Base-by-base conservation (phyloP, 2,888 invertebrate species). In the Resseliella maxima region DNA sequence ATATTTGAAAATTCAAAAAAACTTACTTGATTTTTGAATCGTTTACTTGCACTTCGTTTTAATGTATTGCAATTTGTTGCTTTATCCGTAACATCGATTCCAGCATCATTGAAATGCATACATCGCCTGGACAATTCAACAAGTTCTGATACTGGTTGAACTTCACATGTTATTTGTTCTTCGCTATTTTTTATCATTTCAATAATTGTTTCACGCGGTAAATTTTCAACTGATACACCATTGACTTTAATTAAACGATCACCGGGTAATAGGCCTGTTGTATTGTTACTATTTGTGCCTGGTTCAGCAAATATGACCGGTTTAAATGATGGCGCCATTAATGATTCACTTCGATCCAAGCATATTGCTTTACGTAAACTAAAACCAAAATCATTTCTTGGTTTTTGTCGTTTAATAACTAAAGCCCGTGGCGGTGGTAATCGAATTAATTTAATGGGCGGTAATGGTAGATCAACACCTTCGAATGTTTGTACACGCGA, bases 181-280 rank as follows among this genome's bases (percentile, higher is more conserved):
- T 95, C 94, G 88, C 96, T 97, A 87, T 96, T 94, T 89, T 96
- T 95, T 89, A 99, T 98, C 90, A 98, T 94, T 90, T 98, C 98
- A 88, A 98, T 98, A 88, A 99, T 96, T 89, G 97, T 96, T 90
- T 98, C 98, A 86, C 98, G 93, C 86, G 94, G 94, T 89, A 95
- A 94, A 86, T 95, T 96, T 90, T 96, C 96, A 0, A 98, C 98
- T 87, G 94, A 94, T 38, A 94, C 93, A 38, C 95, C 95, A 90
- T 98, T 98, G 46, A 99, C 97, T 92, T 97, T 97, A 88, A 98
- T 92, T 41, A 99, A 93, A 88, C 97, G 94, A 91, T 99, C 99
- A 6, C 99, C 99, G n/a, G 98, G 98, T 87, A 98, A 92, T 36
- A 99, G 92, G 5, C 98, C 97, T 10, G 96, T 97, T 88, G 95